Evolutionary conservation across 2,797 vertebrate species (phyloP), one percentile per base, ranked within the genome.

Genomic region (Delichon dasypus): DNA sequence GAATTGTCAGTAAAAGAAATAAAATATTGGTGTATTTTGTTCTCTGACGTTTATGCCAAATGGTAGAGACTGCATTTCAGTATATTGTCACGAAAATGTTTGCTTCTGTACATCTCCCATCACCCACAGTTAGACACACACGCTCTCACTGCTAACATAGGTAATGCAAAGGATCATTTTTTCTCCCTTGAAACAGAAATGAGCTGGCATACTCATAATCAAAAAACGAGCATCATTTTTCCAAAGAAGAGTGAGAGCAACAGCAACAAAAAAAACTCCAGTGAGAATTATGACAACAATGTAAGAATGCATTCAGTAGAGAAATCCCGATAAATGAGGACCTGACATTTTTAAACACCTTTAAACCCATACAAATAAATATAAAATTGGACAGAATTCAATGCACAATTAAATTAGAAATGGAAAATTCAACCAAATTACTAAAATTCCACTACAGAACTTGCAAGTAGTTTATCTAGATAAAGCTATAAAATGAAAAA

Each of bases 251-350:
- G 53, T 21, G 44, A 93, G 61, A 85, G 48, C 76, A 62, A 71
- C 58, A 76, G 48, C 42, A 91, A 66, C n/a, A 83, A 74, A 71
- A 38, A 85, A 85, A 88, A 92, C 67, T 85, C 66, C 23, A 5
- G 73, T 50, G 19, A 73, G 65, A 95, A 83, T 88, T 86, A 64
- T 80, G 74, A 82, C 82, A 86, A 57, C 45, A 92, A 68, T 47
- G 58, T 76, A 92, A 91, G 65, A 95, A 91, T 62, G 55, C 44
- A 86, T 96, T 85, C 79, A 78, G 68, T 68, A 87, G 50, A 88
- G 60, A 86, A 87, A 90, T 84, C 36, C 55, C 78, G 77, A 96
- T 66, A 92, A 93, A 89, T 54, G n/a, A 85, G 50, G 61, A 87
- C 66, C 30, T 78, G 76, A 53, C 70, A 32, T 67, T 89, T 96